These are phyloP conservation scores for Murina feae DNA, from an alignment of 2,113 vertebrate genomes.

Conservation along the genomic window DNA sequence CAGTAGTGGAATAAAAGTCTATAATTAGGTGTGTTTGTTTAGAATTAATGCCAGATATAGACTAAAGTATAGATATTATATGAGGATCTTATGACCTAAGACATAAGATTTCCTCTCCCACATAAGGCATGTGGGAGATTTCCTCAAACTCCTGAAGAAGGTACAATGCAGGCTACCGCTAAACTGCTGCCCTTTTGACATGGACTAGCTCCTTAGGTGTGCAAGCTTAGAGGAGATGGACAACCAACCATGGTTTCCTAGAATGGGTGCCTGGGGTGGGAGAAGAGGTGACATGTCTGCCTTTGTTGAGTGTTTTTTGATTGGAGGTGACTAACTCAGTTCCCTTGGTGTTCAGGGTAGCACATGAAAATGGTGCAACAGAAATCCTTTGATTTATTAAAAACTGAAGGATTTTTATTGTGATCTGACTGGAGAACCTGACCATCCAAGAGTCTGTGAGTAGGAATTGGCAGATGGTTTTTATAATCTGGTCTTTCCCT, in stretches of 20 bases:
- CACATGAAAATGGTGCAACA: not conserved
- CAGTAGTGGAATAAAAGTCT: not conserved
- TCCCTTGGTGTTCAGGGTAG: not conserved
- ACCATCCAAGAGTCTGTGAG: too few species aligned
- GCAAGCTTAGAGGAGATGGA: not conserved
- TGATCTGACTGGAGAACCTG: not conserved
- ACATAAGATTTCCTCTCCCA: too few species aligned
- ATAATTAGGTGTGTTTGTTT: not conserved
- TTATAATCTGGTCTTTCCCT: not conserved
- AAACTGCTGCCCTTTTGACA: not conserved
- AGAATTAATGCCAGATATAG: not conserved
- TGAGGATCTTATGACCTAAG: not conserved
- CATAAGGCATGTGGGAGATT: not conserved
- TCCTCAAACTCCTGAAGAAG: not conserved
- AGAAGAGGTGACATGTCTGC: too few species aligned
- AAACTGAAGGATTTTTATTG: not conserved
- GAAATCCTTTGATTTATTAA: not conserved
- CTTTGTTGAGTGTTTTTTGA: not conserved
- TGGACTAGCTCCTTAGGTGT: rapidly evolving
- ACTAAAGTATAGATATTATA: not conserved
- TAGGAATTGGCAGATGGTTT: not conserved
- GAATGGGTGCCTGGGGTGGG: too few species aligned
- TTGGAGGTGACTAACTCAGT: not conserved
- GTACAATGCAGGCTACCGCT: rapidly evolving
- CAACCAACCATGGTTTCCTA: not conserved